These are phyloP conservation scores for Acrocephalus scirpaceus DNA, from an alignment of 2,797 vertebrate species.

Conservation along the genomic window DNA sequence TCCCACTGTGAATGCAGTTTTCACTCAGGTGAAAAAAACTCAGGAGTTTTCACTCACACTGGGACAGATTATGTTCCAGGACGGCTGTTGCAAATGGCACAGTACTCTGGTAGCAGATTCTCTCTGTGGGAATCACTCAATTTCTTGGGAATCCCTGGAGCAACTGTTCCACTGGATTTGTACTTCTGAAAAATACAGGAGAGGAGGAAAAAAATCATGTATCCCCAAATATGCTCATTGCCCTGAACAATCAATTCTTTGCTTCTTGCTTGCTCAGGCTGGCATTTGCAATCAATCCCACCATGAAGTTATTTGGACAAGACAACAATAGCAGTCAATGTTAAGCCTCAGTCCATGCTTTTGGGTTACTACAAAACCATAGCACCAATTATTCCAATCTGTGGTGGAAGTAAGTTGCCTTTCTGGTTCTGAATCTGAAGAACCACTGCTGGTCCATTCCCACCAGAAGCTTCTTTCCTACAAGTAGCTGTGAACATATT, in stretches of 20 bases:
- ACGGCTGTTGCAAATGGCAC: neutral
- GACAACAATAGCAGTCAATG: neutral
- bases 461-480: neutral
- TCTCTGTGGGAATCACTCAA: neutral
- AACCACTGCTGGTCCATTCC: neutral
- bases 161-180: neutral
- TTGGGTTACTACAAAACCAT: neutral
- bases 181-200: neutral
- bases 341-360: neutral
- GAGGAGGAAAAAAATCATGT: neutral
- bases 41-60: neutral
- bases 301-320: neutral
- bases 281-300: neutral
- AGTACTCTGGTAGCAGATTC: neutral
- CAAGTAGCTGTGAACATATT: neutral
- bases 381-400: neutral
- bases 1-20: neutral
- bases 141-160: neutral
- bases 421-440: neutral
- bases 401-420: neutral
- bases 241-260: neutral
- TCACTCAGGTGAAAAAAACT: neutral
- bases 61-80: neutral
- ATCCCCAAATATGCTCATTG: neutral
- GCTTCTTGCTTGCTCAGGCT: neutral